phyloP scores from a whole-genome alignment of 2,888 invertebrate species.

The Bombyx huttoni region DNA sequence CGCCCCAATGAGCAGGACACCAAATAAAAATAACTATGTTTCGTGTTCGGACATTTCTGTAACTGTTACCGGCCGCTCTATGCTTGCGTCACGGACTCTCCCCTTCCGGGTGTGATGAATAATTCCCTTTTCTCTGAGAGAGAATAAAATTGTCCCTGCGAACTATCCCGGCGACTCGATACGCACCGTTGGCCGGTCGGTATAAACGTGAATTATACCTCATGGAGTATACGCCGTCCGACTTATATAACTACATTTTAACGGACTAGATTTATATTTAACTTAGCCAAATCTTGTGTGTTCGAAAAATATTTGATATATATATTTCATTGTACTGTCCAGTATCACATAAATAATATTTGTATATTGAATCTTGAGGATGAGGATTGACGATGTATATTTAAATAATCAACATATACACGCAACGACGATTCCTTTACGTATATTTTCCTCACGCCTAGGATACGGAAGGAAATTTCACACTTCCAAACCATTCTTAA shows the following conservation, averaged over 20 bases:
- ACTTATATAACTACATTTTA: slow-evolving; percentile 40
- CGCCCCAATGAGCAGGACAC: slow-evolving; percentile 9
- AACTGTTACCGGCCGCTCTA: slow-evolving; percentile 55
- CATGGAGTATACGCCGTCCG: slow-evolving; percentile 38
- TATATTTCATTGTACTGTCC: too few relatives aligned
- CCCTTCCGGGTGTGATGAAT: slow-evolving; percentile 74
- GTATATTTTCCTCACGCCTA: not conserved
- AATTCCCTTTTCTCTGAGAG: slow-evolving; percentile 67
- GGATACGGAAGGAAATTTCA: not conserved
- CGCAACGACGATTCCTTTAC: not conserved
- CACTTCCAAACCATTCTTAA: not conserved
- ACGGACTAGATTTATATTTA: too few relatives aligned
- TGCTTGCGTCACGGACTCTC: slow-evolving; percentile 70
- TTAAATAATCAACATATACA: too few relatives aligned
- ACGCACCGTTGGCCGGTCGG: slow-evolving; percentile 61
- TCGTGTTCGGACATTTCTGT: slow-evolving; percentile 27
- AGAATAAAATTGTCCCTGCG: slow-evolving; percentile 61
- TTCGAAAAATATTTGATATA: too few relatives aligned
- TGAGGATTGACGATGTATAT: too few relatives aligned
- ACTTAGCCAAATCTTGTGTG: too few relatives aligned
- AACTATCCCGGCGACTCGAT: slow-evolving; percentile 65
- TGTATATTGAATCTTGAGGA: too few relatives aligned
- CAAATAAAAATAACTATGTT: slow-evolving; percentile 6
- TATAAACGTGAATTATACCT: slow-evolving; percentile 68
- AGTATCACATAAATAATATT: too few relatives aligned